Conservation (phyloP, 2,113 vertebrate genomes). For the Pelecanus crispus region DNA sequence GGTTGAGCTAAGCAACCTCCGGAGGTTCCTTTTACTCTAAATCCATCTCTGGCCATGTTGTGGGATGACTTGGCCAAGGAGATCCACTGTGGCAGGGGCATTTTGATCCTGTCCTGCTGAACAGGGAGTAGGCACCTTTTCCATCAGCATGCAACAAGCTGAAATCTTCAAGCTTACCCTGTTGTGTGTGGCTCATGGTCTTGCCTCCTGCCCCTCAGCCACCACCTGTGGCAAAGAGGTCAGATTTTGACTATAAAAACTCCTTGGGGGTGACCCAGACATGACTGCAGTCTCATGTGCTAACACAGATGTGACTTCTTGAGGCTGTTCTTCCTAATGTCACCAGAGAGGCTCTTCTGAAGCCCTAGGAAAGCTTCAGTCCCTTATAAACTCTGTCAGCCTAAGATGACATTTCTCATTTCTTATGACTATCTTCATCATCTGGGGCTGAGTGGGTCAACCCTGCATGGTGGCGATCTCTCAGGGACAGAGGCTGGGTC, state of each 20-base stretch:
- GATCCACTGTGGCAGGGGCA: neutral
- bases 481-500: neutral
- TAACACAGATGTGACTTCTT: neutral
- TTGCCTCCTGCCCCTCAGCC: neutral
- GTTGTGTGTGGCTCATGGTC: neutral
- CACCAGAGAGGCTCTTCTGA: neutral
- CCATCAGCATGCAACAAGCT: neutral
- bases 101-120: neutral
- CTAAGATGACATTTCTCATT: neutral
- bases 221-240: neutral
- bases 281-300: neutral
- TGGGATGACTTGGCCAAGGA: neutral
- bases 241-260: neutral
- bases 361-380: neutral
- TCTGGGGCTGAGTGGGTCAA: neutral
- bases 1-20: neutral
- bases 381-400: neutral
- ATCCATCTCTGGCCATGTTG: neutral
- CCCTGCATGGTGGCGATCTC: neutral
- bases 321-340: neutral
- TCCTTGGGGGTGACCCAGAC: neutral
- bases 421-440: neutral
- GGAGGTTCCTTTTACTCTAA: neutral
- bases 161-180: neutral
- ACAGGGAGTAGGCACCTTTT: neutral